phyloP scores from a whole-genome alignment of 2,113 vertebrate genomes.

The human (Homo sapiens) region GRCh38 chr3:185089501-185090000 shows the following conservation, averaged over 20 bases:
- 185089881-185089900: constrained; percentile 13
- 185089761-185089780: neutral
- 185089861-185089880: neutral
- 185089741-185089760: neutral
- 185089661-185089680: neutral
- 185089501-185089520: neutral
- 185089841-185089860: neutral
- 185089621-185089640: neutral
- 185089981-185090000: neutral
- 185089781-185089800: neutral
- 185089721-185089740: constrained; percentile 34
- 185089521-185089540: constrained; percentile 24
- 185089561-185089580: neutral
- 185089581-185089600: constrained; percentile 7
- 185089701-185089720: constrained; percentile 14
- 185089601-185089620: neutral
- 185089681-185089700: constrained; percentile 19
- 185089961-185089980: neutral
- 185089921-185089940: neutral
- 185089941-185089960: neutral
- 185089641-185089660: neutral
- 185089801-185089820: neutral
- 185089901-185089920: neutral
- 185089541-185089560: neutral
- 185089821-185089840: constrained; percentile 1